A percentile compares a stretch with the other conserved stretches of the same genome.
Conservation (phyloP, 1,140 invertebrate species). For the Melipona quadrifasciata region DNA sequence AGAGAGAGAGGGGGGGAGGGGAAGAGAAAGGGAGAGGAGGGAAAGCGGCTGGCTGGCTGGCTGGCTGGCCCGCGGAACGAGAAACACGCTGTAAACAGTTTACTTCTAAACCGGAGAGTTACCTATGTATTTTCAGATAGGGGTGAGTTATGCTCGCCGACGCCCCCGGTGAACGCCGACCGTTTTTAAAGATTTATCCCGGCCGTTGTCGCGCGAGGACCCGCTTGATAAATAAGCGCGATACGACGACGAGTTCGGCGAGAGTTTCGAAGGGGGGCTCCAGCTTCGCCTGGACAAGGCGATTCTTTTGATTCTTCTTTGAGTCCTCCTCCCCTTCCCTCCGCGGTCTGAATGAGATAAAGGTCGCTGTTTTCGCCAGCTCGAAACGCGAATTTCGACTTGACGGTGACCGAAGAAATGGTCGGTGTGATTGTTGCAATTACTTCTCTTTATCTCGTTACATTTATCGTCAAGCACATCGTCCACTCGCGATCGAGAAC, state of each 20-base stretch:
- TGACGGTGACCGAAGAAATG: too few species aligned
- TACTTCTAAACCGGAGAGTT: constrained; percentile 78
- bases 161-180: constrained; percentile 65
- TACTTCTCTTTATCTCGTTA: too few species aligned
- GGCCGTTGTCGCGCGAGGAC: constrained; percentile 40
- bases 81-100: constrained; percentile 75
- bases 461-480: too few species aligned
- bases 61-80: constrained; percentile 53
- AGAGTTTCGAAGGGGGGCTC: not conserved
- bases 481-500: too few species aligned
- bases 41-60: constrained; percentile 38
- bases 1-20: not conserved
- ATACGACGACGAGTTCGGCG: constrained; percentile 34
- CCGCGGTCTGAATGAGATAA: not conserved
- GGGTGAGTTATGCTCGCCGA: constrained; percentile 75
- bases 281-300: not conserved
- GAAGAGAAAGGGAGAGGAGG: not conserved
- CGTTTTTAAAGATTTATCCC: constrained; percentile 80
- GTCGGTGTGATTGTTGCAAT: too few species aligned
- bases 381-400: not conserved
- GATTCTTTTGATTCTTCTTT: constrained; percentile 20
- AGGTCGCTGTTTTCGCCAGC: not conserved
- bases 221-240: constrained; percentile 52
- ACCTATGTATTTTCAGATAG: constrained; percentile 80
- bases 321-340: not conserved